Evolutionary conservation across 2,797 vertebrate genomes (phyloP).

Genomic region (Hypotaenidia okinawae): DNA sequence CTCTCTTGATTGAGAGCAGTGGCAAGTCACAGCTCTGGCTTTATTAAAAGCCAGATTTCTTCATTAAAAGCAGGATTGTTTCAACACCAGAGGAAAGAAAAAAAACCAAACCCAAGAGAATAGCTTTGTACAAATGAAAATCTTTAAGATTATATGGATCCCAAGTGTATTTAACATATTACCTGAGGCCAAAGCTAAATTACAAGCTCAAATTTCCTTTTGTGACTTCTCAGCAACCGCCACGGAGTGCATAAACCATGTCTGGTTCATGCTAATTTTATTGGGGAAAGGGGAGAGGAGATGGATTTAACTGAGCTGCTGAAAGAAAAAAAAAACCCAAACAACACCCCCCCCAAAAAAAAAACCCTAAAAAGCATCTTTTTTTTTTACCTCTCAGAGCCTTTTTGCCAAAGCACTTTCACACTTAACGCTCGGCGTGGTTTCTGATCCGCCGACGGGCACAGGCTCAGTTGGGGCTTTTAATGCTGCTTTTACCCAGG

Average conservation of each 20-base stretch:
- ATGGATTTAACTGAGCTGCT: slow-evolving; percentile 35
- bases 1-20: slow-evolving; percentile 77
- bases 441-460: background rate
- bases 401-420: slow-evolving; percentile 41
- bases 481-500: background rate
- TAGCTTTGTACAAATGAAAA: slow-evolving; percentile 50
- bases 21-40: slow-evolving; percentile 74
- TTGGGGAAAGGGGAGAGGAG: slow-evolving; percentile 1
- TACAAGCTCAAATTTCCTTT: slow-evolving; percentile 69
- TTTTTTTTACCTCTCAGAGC: slow-evolving; percentile 31
- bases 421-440: background rate
- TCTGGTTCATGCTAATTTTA: slow-evolving; percentile 64
- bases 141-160: slow-evolving; percentile 61
- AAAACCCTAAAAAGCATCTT: slow-evolving; percentile 29
- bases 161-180: slow-evolving; percentile 68
- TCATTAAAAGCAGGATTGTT: slow-evolving; percentile 78
- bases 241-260: slow-evolving; percentile 45
- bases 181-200: slow-evolving; percentile 74
- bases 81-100: slow-evolving; percentile 58
- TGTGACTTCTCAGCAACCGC: slow-evolving; percentile 60
- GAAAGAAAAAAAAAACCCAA: background rate
- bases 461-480: slow-evolving; percentile 47
- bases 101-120: background rate
- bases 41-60: slow-evolving; percentile 77
- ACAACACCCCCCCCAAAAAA: too few relatives aligned